Evolutionary conservation across 2,113 vertebrate genomes (phyloP), one percentile per base, ranked within the genome.

Genomic region (Tachysurus vachellii): DNA sequence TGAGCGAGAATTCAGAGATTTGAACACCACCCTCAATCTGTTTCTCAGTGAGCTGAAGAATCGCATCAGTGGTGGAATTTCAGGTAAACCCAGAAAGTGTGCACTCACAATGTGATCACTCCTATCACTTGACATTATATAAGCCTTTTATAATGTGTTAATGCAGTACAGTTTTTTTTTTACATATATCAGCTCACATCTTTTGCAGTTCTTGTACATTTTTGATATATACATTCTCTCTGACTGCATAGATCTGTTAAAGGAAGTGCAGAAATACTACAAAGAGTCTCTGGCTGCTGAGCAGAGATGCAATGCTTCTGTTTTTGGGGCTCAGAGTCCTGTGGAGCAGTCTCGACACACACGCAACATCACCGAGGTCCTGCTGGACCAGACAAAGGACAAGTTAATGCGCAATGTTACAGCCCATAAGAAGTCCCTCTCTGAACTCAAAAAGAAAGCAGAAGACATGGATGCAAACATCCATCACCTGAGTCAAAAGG

Each of bases 231-330:
- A 21, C 16, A 47, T 76, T 71, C 13, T 82, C 5, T 13, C 62
- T 77, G 50, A 17, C 28, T 91, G 13, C 62, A 0, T 94, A 98
- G 97, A 96, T 88, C 93, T 95, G 50, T 94, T 94, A 91, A 88
- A 88, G 42, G 95, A 94, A 79, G 93, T 97, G 62, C 90, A 93
- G 89, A 93, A 86, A 7, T 95, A 90, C 7, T 93, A 87, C 82
- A 88, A 71, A 88, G 88, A 91, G 89, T 98, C 97, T 0, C 31
- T 87, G 88, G 89, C 92, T 73, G 94, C 95, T 0, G 93, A 95
- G 88, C 14, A 89, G 84, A 82, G 71, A 81, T 95, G 94, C 16
- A 93, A 90, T 2, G 80, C 0, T 2, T 93, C 94, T 0, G 92
- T 96, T 85, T 93, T 68, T 0, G 94, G 92, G 21, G 82, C 91